These are phyloP conservation scores for Diorhabda sublineata DNA, from an alignment of 1,140 invertebrate genomes.

Conservation along the genomic window DNA sequence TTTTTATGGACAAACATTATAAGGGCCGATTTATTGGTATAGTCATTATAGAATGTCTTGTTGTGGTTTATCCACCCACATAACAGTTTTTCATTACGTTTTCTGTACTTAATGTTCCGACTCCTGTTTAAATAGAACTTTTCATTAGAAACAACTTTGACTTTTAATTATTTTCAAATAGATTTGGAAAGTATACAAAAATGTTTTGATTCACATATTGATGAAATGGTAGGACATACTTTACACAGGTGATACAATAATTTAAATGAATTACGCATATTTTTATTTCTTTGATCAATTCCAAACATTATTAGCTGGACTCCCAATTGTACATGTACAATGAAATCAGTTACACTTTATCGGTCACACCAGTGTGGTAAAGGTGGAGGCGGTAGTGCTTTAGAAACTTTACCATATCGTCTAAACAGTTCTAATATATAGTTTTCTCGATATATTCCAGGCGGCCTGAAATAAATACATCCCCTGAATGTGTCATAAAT, in stretches of 20 bases:
- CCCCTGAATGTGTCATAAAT: no score
- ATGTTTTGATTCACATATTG: no score
- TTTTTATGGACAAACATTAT: conserved; percentile 67
- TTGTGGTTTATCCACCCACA: conserved; percentile 79
- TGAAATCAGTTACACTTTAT: background rate
- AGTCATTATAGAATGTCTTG: conserved; percentile 77
- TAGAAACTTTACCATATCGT: conserved; percentile 9
- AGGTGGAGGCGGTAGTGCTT: conserved; percentile 5
- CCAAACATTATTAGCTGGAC: no score
- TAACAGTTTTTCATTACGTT: conserved; percentile 54
- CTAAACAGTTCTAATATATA: conserved; percentile 16
- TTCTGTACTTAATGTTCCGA: background rate
- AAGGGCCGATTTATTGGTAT: conserved; percentile 89
- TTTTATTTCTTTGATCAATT: no score
- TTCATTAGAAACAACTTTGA: no score
- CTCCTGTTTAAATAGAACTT: background rate
- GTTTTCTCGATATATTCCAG: conserved; percentile 14
- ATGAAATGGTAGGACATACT: no score
- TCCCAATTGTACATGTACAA: no score
- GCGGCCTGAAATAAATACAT: conserved; percentile 10
- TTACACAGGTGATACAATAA: no score
- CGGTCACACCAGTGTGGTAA: conserved; percentile 7
- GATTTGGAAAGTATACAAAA: no score
- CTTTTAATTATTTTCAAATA: no score
- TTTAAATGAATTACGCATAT: no score